Percentiles rank a stretch among this genome's conserved stretches.
phyloP scores from a whole-genome alignment of 2,888 invertebrate species.

The Drosophila limbata region DNA sequence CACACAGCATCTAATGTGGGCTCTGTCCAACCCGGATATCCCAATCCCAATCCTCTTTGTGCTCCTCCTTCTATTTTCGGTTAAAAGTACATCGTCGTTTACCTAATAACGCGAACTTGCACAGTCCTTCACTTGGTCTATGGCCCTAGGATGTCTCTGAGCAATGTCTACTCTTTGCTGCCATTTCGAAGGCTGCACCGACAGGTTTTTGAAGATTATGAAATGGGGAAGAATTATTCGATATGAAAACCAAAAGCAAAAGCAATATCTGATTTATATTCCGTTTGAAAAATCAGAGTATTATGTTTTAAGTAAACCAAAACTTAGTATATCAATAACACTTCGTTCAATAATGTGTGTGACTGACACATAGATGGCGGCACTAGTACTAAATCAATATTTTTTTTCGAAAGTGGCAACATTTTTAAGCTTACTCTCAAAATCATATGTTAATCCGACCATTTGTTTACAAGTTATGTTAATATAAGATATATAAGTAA shows the following conservation, averaged over 20 bases:
- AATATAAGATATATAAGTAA: too few species aligned
- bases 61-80: constrained; percentile 6
- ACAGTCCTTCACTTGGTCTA: constrained; percentile 24
- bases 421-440: too few species aligned
- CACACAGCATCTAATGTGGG: constrained; percentile 75
- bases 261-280: neutral
- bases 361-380: too few species aligned
- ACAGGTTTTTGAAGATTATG: neutral
- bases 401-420: too few species aligned
- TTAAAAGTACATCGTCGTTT: constrained; percentile 47
- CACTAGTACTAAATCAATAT: too few species aligned
- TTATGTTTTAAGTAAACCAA: too few species aligned
- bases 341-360: too few species aligned
- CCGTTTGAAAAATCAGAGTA: neutral
- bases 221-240: neutral
- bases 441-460: too few species aligned
- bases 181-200: neutral
- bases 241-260: neutral
- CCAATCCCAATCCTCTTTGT: neutral
- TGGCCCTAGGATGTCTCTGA: constrained; percentile 1
- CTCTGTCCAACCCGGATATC: constrained; percentile 11
- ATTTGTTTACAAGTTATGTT: too few species aligned
- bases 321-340: too few species aligned
- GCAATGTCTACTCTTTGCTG: neutral
- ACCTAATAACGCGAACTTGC: constrained; percentile 65